Conservation (phyloP, 2,113 vertebrate species). For the Amblyopsis rosae region DNA sequence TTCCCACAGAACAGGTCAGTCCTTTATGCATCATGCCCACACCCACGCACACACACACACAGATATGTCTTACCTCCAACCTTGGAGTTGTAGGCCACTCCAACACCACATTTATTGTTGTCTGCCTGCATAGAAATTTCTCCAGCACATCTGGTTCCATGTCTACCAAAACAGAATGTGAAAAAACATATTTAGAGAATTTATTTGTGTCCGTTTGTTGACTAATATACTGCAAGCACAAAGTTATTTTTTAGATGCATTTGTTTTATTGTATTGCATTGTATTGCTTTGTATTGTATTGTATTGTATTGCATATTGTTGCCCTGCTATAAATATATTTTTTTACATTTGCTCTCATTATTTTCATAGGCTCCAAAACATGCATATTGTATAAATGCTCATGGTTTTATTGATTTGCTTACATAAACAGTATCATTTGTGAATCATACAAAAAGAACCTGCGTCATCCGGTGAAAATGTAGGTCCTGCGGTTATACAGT, state of each 20-base stretch:
- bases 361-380: too few species aligned
- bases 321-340: too few species aligned
- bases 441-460: constrained; percentile 18
- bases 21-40: background rate
- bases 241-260: too few species aligned
- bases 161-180: constrained; percentile 71
- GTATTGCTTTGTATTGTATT: too few species aligned
- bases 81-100: constrained; percentile 93
- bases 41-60: constrained; percentile 3
- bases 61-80: constrained; percentile 86
- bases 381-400: too few species aligned
- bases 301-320: too few species aligned
- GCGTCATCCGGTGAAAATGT: constrained; percentile 1
- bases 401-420: background rate
- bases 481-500: constrained; percentile 5
- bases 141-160: constrained; percentile 95
- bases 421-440: background rate
- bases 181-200: too few species aligned
- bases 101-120: constrained; percentile 97
- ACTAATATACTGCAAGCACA: too few species aligned
- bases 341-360: too few species aligned
- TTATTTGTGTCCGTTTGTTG: too few species aligned
- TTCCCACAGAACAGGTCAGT: too few species aligned
- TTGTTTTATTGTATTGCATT: too few species aligned
- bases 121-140: constrained; percentile 98